Base-by-base conservation (phyloP, 2,797 vertebrate species). In the Sardinella longiceps region DNA sequence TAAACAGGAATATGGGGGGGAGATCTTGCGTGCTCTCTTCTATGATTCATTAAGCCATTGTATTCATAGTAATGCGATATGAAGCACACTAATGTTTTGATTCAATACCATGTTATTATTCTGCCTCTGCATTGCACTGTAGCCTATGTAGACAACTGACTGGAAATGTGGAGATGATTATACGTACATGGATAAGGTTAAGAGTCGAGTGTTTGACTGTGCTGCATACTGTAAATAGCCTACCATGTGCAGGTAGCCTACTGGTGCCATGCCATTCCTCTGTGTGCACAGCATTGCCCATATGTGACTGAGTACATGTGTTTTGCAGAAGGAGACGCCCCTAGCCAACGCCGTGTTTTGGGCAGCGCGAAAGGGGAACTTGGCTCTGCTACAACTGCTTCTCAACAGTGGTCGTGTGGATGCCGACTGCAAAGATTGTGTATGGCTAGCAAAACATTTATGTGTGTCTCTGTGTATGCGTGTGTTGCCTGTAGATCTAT, bases 291-390 rank as follows among this genome's bases (percentile, higher is more conserved):
- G 37, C 43, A 39, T 84, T 87, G 86, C 86, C 83, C 86, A 48
- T 77, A 33, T 77, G 70, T 77, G 70, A 77, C 33, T 83, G 90
- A 87, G 90, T 92, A 87, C 92, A 87, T 93, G 88, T 91, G 86
- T 93, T 90, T 91, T 85, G 87, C 96, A 99, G 98, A 99, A 98
- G 94, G 98, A 99, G 95, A 99, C 98, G 15, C 98, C 98, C 5
- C 96, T 99, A 53, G 96, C 98, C 92, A 99, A 99, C 56, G 98
- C 98, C 48, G 97, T 97, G 5, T 99, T 99, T 92, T 99, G 98
- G 98, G 98, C 98, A 87, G 97, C 97, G 0, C 95, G 96, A 87
- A 98, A 96, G 92, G 98, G 98, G 91, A 99, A 99, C 94, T 87
- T 98, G 95, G 95, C 97, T 30, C 95, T 99, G 18, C 97, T 99